A percentile compares a stretch with the other conserved stretches of the same genome.
These are phyloP conservation scores for Selene dorsalis DNA, from an alignment of 2,797 vertebrate species.

Conservation along the genomic window DNA sequence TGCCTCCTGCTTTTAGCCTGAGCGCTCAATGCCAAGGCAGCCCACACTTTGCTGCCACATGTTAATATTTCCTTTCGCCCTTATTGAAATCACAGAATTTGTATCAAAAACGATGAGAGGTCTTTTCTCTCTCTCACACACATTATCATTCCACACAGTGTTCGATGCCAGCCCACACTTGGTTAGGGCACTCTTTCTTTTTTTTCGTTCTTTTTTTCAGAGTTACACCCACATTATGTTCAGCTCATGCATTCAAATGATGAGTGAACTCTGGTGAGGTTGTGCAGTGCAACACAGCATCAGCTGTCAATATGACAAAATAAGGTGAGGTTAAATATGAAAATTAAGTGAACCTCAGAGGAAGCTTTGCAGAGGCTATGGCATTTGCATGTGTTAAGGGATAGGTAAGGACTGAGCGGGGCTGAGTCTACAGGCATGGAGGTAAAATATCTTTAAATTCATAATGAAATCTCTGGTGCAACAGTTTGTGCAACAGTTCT, in stretches of 20 bases:
- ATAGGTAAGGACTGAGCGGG: background rate
- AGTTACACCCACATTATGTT: conserved; percentile 53
- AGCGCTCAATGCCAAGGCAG: conserved; percentile 45
- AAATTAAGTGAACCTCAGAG: conserved; percentile 20
- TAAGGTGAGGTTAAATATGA: conserved; percentile 33
- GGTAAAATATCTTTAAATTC: conserved; percentile 2
- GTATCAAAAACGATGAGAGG: conserved; percentile 37
- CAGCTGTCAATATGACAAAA: conserved; percentile 25
- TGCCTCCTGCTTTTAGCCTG: conserved; percentile 41
- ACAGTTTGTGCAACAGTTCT: background rate
- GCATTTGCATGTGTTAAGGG: background rate
- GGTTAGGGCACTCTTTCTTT: conserved; percentile 16
- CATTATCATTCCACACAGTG: conserved; percentile 50
- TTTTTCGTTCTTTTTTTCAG: background rate
- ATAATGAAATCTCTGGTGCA: background rate
- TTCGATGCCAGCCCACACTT: conserved; percentile 53
- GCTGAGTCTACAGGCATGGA: background rate
- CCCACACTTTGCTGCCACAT: conserved; percentile 44
- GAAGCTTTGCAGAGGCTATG: conserved; percentile 6
- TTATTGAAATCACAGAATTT: conserved; percentile 52
- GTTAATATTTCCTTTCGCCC: conserved; percentile 28
- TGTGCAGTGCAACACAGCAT: conserved; percentile 19
- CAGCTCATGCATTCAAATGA: conserved; percentile 38
- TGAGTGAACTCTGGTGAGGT: conserved; percentile 9
- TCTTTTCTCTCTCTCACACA: conserved; percentile 27